Conservation (phyloP, 2,113 vertebrate species). For the Vireo altiloquus region DNA sequence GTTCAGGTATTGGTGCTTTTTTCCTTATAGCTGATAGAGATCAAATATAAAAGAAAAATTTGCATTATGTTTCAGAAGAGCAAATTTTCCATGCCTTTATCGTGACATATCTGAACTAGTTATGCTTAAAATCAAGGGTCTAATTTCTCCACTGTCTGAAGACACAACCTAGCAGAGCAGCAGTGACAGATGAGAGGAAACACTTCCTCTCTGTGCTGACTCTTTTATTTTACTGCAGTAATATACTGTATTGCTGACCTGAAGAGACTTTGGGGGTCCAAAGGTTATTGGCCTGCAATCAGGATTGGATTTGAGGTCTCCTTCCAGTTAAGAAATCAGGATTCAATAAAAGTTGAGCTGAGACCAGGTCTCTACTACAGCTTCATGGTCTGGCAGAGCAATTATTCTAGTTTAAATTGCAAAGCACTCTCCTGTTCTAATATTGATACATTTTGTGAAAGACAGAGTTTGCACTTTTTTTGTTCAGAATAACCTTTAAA, state of each 20-base stretch:
- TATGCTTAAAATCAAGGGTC: background rate
- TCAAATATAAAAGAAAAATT: background rate
- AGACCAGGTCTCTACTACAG: background rate
- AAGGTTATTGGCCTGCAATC: background rate
- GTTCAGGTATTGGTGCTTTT: background rate
- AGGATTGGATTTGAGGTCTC: background rate
- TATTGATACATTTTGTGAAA: slow-evolving; percentile 17
- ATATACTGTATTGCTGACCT: background rate
- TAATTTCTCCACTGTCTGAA: background rate
- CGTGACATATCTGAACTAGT: background rate
- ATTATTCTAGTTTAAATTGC: slow-evolving; percentile 13
- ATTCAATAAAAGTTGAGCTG: background rate
- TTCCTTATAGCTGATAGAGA: background rate
- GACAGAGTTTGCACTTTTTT: background rate
- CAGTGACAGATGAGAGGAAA: background rate
- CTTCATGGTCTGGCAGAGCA: background rate
- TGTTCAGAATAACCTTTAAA: slow-evolving; percentile 34
- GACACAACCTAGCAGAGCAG: background rate
- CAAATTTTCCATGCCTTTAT: background rate
- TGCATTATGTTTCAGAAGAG: background rate
- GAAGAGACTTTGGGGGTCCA: background rate
- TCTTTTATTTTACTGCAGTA: background rate
- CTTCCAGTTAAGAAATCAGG: background rate
- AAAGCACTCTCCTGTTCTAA: background rate
- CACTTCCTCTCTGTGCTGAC: background rate